Evolutionary conservation across 2,888 invertebrate species (phyloP), one percentile per base, ranked within the genome.

Genomic region (Hypomecis atomaria): DNA sequence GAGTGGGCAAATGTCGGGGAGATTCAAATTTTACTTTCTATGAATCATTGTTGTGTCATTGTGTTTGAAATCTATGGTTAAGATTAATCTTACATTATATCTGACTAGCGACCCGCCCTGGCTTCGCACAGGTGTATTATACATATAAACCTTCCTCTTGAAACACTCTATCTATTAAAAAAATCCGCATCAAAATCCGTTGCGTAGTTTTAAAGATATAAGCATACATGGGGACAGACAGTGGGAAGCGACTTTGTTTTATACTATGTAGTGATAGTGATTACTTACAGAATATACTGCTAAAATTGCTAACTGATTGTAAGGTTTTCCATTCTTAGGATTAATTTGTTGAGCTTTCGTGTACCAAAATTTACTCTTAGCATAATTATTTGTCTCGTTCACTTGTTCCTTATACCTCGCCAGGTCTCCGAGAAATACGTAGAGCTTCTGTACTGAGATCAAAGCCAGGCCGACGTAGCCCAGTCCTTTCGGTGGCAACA

Each of bases 281-380:
- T 49, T 72, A 94, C 95, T 94, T 89, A 96, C 96, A 61, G 95
- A 95, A 84, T 95, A 96, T 74, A 97, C 95, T 1, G 99, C 97
- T 79, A 99, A 92, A 74, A 99, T 94, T 34, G 98, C 99, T 74
- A 99, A 90, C 85, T 99, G 99, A 87, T 99, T 98, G 84, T 99
- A 99, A 0, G 99, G 98, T 72, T 97, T 94, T 56, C 99, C 99
- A 92, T 98, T 98, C 87, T 98, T 97, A 7, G 99, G 98, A 89
- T 98, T 97, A 47, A 99, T 95, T 87, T 97, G 96, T 83, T 98
- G 97, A 9, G 99, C 98, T 90, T 97, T 98, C 66, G 97, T 95
- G 84, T 99, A 99, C 96, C 97, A 98, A 78, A 96, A 95, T 82
- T 93, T 93, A 81, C 93, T 93, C 78, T 93, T 93, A 47, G 96